A percentile compares a stretch with the other conserved stretches of the same genome.
phyloP scores from a whole-genome alignment of 2,113 vertebrate species.

The Hemichromis elongatus region DNA sequence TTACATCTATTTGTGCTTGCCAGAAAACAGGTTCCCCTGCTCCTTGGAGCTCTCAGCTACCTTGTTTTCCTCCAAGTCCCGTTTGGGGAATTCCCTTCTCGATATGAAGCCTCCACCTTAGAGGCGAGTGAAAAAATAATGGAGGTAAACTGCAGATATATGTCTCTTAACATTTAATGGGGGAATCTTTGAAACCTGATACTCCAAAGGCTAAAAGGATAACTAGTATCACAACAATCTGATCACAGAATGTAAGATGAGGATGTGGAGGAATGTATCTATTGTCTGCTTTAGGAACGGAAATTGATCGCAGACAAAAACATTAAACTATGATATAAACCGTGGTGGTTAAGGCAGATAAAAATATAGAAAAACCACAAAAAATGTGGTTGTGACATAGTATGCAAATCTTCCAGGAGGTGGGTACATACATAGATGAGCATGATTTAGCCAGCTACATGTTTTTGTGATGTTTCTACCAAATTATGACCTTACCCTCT shows the following conservation, averaged over 20 bases:
- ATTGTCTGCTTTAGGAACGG: not conserved
- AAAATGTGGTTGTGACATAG: not conserved
- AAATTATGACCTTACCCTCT: too few relatives aligned
- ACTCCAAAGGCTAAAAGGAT: slow-evolving; percentile 11
- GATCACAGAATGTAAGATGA: not conserved
- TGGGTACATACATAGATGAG: not conserved
- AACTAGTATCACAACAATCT: not conserved
- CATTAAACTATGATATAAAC: not conserved
- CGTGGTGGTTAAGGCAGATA: not conserved
- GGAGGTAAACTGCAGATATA: slow-evolving; percentile 1
- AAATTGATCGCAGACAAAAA: not conserved
- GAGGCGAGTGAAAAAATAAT: not conserved
- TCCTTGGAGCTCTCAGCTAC: slow-evolving; percentile 46
- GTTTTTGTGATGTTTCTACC: too few relatives aligned
- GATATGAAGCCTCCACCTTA: slow-evolving; percentile 19
- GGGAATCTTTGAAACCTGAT: slow-evolving; percentile 18
- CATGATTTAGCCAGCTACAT: not conserved
- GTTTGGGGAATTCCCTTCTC: slow-evolving; percentile 51
- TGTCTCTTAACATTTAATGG: slow-evolving; percentile 49
- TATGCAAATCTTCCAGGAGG: not conserved
- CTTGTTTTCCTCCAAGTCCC: slow-evolving; percentile 51
- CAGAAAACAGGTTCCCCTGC: slow-evolving; percentile 25
- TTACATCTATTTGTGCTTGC: slow-evolving; percentile 19
- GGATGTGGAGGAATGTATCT: not conserved
- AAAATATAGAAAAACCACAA: not conserved